Base-by-base conservation (phyloP, 2,888 invertebrate species). In the Nemoura dubitans region DNA sequence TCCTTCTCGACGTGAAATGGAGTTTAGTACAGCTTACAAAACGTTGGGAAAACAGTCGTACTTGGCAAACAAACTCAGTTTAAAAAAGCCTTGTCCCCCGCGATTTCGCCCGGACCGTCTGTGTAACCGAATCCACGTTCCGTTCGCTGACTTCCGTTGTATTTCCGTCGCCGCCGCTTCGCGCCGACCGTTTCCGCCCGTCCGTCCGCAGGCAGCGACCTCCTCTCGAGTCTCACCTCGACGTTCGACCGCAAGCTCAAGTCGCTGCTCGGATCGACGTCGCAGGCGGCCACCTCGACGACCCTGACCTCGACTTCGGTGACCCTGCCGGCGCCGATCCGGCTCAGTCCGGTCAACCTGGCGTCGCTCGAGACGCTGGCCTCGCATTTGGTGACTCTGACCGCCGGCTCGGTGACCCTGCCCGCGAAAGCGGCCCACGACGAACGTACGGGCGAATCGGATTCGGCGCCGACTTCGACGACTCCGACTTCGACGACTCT, bases 171-270 rank as follows among this genome's bases (percentile, higher is more conserved):
- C 86, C 80, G 59, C 85, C 76, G 80, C 59, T 43, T 84, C 59
- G 10, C 59, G 36, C 36, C 36, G 36, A 10, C 36, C 10, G 5
- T 36, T 3, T 36, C 36, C 10, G 36, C 10, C n/a, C 10, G 36
- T 76, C 76, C 25, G n/a, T 76, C 25, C n/a, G 10, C 93, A 97
- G 97, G 96, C 91, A 94, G 96, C 91, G 97, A 97, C 93, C 95
- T 97, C 90, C 93, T 97, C 92, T 95, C 96, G 91, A 95, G 95
- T 89, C 94, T 97, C 91, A 97, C 97, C 89, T 96, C 95, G 90
- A 95, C 97, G 87, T 95, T 97, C 92, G 97, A 97, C 91, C 95
- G 96, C 90, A 97, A 97, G 92, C 93, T 96, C 92, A 94, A 95
- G 89, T 95, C 95, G 90, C 92, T 95, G 90, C 94, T 95, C 90